phyloP scores from a whole-genome alignment of 2,888 invertebrate genomes.

The Syrphus vitripennis region DNA sequence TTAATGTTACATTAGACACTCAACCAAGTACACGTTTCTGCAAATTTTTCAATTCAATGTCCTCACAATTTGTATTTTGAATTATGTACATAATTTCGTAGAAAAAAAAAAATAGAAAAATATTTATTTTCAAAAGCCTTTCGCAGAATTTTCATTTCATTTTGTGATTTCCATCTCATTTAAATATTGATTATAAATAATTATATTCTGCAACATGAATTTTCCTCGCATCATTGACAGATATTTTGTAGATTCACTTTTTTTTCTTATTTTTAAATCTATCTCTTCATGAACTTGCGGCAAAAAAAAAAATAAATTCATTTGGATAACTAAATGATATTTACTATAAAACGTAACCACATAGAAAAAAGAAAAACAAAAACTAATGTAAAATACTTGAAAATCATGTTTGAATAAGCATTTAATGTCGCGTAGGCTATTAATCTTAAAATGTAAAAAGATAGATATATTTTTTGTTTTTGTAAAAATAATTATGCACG shows the following conservation, averaged over 20 bases:
- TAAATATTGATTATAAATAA: constrained; percentile 39
- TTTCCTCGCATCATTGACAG: constrained; percentile 45
- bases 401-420: neutral
- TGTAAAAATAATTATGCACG: neutral
- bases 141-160: constrained; percentile 4
- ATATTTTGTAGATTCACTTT: constrained; percentile 15
- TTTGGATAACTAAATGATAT: neutral
- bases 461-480: neutral
- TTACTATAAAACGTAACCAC: neutral
- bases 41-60: neutral
- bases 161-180: constrained; percentile 52
- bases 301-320: neutral
- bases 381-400: neutral
- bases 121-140: neutral
- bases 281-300: neutral
- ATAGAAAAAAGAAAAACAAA: neutral
- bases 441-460: neutral
- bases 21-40: too few relatives aligned
- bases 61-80: neutral
- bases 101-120: neutral
- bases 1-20: too few relatives aligned
- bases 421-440: neutral
- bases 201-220: constrained; percentile 27
- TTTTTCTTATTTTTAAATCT: neutral
- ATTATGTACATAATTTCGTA: too few relatives aligned